These are phyloP conservation scores for Nixonia krombeini DNA, from an alignment of 1,140 invertebrate species.

Conservation along the genomic window DNA sequence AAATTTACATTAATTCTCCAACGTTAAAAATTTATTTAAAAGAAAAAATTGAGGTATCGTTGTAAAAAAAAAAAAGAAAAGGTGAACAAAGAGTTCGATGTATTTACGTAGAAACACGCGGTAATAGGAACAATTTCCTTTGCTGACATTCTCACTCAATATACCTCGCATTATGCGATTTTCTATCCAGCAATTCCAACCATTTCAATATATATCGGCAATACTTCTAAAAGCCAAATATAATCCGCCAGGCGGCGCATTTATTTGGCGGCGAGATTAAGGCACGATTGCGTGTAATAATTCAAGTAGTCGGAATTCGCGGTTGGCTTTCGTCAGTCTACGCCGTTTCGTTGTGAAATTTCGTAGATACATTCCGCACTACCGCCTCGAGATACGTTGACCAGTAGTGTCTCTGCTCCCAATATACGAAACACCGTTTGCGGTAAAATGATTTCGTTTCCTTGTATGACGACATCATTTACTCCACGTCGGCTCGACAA, in stretches of 20 bases:
- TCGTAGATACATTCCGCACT: constrained; percentile 42
- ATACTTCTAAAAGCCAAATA: not conserved
- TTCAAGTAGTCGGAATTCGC: constrained; percentile 42
- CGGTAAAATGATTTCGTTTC: constrained; percentile 43
- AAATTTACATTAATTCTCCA: too few species aligned
- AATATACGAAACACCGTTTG: constrained; percentile 29
- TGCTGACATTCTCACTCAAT: too few species aligned
- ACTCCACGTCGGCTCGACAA: too few species aligned
- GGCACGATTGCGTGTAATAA: constrained; percentile 50
- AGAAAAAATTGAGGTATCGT: too few species aligned
- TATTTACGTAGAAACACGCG: too few species aligned
- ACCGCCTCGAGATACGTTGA: constrained; percentile 44
- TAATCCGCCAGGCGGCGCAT: constrained; percentile 2
- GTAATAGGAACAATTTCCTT: too few species aligned
- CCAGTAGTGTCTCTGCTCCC: constrained; percentile 6
- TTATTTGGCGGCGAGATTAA: constrained; percentile 16
- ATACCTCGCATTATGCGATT: not conserved
- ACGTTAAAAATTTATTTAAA: too few species aligned
- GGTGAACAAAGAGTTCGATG: too few species aligned
- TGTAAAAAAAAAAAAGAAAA: too few species aligned
- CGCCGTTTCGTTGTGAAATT: constrained; percentile 51
- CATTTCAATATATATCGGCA: constrained; percentile 2
- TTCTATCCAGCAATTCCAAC: not conserved
- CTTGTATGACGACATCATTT: constrained; percentile 53
- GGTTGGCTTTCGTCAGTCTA: constrained; percentile 49